Percentiles rank a stretch among this genome's conserved stretches.
Conservation (phyloP, 2,797 vertebrate genomes). For the Staurois parvus region DNA sequence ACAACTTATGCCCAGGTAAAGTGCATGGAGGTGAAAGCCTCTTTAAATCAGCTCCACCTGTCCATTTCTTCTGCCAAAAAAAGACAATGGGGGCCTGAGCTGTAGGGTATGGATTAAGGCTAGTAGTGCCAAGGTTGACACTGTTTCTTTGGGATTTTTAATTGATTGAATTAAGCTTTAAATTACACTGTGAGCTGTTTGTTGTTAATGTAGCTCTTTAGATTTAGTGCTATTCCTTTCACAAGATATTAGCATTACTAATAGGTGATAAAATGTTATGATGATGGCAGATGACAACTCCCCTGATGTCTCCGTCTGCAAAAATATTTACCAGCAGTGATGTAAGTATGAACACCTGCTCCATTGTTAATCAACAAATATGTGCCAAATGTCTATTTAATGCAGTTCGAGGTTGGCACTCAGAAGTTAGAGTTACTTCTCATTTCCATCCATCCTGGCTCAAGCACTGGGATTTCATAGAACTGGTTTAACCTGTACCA, state of each 20-base stretch:
- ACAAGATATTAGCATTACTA: conserved; percentile 39
- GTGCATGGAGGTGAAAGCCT: neutral
- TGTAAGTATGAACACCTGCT: conserved; percentile 32
- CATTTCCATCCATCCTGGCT: neutral
- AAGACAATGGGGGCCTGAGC: neutral
- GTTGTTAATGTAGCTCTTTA: conserved; percentile 44
- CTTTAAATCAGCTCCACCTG: neutral
- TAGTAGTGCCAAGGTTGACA: neutral
- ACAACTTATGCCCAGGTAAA: neutral
- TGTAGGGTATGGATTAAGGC: neutral
- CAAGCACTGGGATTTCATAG: neutral
- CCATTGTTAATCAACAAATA: conserved; percentile 10
- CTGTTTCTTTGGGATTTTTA: neutral
- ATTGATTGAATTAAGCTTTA: neutral
- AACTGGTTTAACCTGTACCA: neutral
- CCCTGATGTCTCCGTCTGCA: neutral
- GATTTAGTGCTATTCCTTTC: conserved; percentile 48
- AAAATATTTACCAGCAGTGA: conserved; percentile 32
- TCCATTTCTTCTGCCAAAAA: neutral
- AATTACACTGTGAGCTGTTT: neutral
- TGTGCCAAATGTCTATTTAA: conserved; percentile 22
- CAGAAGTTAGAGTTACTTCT: neutral
- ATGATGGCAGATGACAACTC: conserved; percentile 54
- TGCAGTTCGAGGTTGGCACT: neutral
- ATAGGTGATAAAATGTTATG: conserved; percentile 48